Percentiles rank a stretch among this genome's conserved stretches.
These are phyloP conservation scores for Mormyrus hasselquistii DNA, from an alignment of 2,797 vertebrate genomes.

Conservation along the genomic window DNA sequence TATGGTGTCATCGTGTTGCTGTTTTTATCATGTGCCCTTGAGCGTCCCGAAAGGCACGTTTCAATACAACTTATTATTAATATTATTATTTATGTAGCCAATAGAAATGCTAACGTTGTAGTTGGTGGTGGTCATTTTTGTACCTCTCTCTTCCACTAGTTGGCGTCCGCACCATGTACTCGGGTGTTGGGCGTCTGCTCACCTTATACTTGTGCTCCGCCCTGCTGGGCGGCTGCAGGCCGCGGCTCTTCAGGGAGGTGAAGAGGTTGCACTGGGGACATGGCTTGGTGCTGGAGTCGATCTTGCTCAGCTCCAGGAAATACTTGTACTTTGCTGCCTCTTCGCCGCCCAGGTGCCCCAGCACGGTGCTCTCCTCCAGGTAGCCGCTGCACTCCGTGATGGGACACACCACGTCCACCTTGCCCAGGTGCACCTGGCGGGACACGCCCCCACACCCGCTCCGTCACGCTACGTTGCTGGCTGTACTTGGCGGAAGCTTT, in stretches of 20 bases:
- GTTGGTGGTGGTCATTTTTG: background rate
- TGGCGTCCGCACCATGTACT: background rate
- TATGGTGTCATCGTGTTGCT: background rate
- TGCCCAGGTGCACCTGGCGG: slow-evolving; percentile 79
- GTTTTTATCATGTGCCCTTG: background rate
- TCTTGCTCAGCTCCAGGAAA: slow-evolving; percentile 87
- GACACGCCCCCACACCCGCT: background rate
- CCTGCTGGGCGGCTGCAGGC: slow-evolving; percentile 68
- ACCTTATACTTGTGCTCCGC: slow-evolving; percentile 94
- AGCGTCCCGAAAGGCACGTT: background rate
- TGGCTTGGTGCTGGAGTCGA: slow-evolving; percentile 92
- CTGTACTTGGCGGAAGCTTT: background rate
- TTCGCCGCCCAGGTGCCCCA: slow-evolving; percentile 76
- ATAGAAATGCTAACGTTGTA: background rate
- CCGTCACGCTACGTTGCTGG: background rate
- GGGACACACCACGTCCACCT: slow-evolving; percentile 79
- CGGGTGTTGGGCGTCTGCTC: slow-evolving; percentile 38
- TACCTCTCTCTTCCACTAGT: background rate
- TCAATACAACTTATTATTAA: background rate
- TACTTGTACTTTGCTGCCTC: slow-evolving; percentile 89
- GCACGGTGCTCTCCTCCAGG: slow-evolving; percentile 79
- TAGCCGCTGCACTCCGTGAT: slow-evolving; percentile 87
- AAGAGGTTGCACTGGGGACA: slow-evolving; percentile 95
- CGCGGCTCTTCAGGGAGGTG: slow-evolving; percentile 79
- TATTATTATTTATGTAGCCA: background rate